Percentiles rank a stretch among this genome's conserved stretches.
Conservation (phyloP, 2,797 vertebrate species). For the Meriones psammophilus region DNA sequence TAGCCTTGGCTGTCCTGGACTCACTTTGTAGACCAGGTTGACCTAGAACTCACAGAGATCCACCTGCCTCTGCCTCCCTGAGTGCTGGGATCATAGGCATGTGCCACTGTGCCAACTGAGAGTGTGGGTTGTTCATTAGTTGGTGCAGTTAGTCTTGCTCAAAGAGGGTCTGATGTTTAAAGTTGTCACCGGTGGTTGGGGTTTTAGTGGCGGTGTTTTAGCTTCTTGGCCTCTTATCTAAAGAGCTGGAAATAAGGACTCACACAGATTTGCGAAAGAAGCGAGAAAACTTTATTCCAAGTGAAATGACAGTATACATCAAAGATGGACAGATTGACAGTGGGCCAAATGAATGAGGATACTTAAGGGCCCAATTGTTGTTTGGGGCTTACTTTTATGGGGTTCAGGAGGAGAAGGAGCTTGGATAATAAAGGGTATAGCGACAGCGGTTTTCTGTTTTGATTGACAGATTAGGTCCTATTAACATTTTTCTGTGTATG, state of each 20-base stretch:
- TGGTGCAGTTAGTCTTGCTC: not conserved
- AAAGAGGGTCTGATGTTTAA: conserved; percentile 20
- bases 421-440: not conserved
- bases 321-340: not conserved
- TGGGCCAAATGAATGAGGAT: not conserved
- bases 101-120: no score
- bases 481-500: not conserved
- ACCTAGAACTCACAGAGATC: no score
- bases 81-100: no score
- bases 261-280: not conserved
- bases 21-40: no score
- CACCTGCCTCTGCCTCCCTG: no score
- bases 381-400: not conserved
- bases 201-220: not conserved
- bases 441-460: not conserved
- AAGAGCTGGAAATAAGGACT: not conserved
- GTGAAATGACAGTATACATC: not conserved
- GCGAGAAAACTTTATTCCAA: not conserved
- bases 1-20: no score
- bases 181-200: not conserved
- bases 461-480: not conserved
- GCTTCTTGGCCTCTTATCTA: not conserved
- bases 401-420: not conserved
- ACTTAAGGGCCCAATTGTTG: not conserved
- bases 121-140: no score